A percentile compares a stretch with the other conserved stretches of the same genome.
Conservation (phyloP, 2,888 invertebrate species). For the Noctua janthe region DNA sequence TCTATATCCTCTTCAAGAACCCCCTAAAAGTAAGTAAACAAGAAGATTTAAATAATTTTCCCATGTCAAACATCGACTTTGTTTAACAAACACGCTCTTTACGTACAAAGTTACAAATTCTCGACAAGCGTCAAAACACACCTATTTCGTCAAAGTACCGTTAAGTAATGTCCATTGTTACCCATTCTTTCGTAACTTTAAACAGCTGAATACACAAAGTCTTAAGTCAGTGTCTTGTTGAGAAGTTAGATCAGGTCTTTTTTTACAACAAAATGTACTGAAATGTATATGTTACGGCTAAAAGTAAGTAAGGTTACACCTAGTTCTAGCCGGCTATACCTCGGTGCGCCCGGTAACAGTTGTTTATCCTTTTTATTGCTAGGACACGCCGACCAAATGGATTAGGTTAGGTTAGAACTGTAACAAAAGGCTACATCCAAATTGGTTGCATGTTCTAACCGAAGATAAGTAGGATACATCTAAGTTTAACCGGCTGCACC, state of each 20-base stretch:
- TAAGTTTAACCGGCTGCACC: too few relatives aligned
- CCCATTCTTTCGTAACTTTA: constrained; percentile 37
- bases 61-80: constrained; percentile 28
- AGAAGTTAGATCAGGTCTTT: constrained; percentile 29
- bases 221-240: background rate
- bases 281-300: background rate
- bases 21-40: constrained; percentile 29
- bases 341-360: too few relatives aligned
- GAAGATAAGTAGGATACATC: too few relatives aligned
- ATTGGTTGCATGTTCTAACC: too few relatives aligned
- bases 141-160: constrained; percentile 42
- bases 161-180: constrained; percentile 49
- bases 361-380: too few relatives aligned
- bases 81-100: constrained; percentile 30
- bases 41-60: constrained; percentile 44
- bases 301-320: too few relatives aligned
- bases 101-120: constrained; percentile 35
- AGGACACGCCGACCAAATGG: too few relatives aligned
- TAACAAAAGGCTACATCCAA: too few relatives aligned
- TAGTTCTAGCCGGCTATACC: too few relatives aligned
- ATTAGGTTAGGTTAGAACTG: too few relatives aligned
- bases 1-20: background rate
- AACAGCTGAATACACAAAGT: constrained; percentile 49
- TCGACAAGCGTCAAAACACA: constrained; percentile 46
- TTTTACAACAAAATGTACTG: background rate